Base-by-base conservation (phyloP, 2,113 vertebrate genomes). In the Brachyistius frenatus region DNA sequence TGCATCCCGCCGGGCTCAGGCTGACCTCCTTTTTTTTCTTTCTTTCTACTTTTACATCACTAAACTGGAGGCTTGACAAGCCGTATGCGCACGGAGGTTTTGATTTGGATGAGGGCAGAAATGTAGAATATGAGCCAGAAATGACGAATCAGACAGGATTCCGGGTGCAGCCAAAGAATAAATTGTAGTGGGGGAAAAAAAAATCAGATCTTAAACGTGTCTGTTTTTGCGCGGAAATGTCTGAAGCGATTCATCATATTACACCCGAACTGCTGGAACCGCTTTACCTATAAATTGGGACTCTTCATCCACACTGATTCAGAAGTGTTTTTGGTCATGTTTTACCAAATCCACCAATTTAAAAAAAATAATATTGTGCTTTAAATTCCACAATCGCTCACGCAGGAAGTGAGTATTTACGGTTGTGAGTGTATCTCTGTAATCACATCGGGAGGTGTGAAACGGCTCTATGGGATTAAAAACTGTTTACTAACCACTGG, bases 11-110 rank as follows among this genome's bases (percentile, higher is more conserved):
- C 78, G 91, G 93, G 92, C 88, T 61, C 74, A 81, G 46, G 15
- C 78, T 94, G 94, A 94, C 94, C 95, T 95, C 89, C 85, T 95
- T 95, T 92, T 76, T 65, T 56, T 58, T 52, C n/a, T n/a, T 11
- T 32, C 5, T 36, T 69, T n/a, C 56, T 85, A 72, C 70, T 94
- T 89, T 88, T 83, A 88, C 93, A 92, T 93, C 93, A 92, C 84
- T 89, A 90, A 91, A 92, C 90, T 89, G 80, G 81, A 91, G 78
- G 65, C 89, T 86, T 93, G 93, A 93, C 93, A 93, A 87, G 89
- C 88, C 85, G 85, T 73, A 82, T 82, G 35, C 90, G 88, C 81
- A 63, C 84, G 69, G n/a, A 90, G 78, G 66, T 78, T 94, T 92
- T 94, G 88, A 92, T 93, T 91, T 86, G 88, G 81, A 94, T 87